phyloP scores from a whole-genome alignment of 2,888 invertebrate species.

The Caenorhabditis sinica region DNA sequence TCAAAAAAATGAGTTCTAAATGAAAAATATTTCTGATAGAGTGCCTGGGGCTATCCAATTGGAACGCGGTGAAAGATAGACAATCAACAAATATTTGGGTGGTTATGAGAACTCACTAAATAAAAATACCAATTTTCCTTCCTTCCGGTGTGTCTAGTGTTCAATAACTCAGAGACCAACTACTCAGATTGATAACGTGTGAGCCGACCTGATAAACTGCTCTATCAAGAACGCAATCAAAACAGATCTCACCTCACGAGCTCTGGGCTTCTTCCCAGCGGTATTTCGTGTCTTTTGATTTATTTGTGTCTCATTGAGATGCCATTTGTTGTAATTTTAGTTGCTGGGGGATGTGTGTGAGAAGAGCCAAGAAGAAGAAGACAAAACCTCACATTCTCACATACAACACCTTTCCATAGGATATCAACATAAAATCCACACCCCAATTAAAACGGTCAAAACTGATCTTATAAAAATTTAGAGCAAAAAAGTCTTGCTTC shows the following conservation, averaged over 20 bases:
- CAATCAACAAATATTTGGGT: not conserved
- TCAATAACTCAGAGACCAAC: too few species aligned
- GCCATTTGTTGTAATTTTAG: constrained; percentile 67
- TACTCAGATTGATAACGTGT: not conserved
- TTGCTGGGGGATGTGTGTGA: constrained; percentile 21
- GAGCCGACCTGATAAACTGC: not conserved
- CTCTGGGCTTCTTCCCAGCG: not conserved
- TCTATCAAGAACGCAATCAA: constrained; percentile 33
- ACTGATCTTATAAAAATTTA: too few species aligned
- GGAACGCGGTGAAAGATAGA: not conserved
- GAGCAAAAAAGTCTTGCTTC: too few species aligned
- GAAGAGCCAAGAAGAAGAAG: not conserved
- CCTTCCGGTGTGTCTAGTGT: not conserved
- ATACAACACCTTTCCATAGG: not conserved
- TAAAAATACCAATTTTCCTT: not conserved
- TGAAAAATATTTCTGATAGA: not conserved
- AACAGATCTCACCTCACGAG: constrained; percentile 28
- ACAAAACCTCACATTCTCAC: constrained; percentile 24
- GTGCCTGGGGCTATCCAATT: not conserved
- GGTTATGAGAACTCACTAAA: not conserved
- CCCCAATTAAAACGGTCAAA: too few species aligned
- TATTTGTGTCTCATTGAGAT: constrained; percentile 64
- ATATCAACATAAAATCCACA: too few species aligned
- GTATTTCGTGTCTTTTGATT: constrained; percentile 65
- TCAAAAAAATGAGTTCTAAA: not conserved